These are phyloP conservation scores for Lymantria monacha DNA, from an alignment of 2,888 invertebrate genomes.

Conservation along the genomic window DNA sequence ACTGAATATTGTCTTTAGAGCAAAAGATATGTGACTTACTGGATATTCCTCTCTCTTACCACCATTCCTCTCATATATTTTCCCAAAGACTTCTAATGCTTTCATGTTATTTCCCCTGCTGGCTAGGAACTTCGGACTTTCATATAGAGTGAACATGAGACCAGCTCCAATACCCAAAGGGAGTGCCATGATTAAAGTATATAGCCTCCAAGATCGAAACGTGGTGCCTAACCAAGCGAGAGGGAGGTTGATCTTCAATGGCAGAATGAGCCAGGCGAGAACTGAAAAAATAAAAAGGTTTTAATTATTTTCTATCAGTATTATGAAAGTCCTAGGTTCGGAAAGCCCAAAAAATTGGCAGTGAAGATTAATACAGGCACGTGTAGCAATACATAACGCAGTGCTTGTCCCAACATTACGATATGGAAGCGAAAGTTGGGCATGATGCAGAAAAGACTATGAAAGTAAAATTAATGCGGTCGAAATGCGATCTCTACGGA, in stretches of 20 bases:
- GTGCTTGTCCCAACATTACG: too few species aligned
- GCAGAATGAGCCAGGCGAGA: slow-evolving; percentile 85
- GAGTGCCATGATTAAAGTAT: slow-evolving; percentile 69
- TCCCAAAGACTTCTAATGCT: slow-evolving; percentile 69
- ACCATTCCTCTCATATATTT: slow-evolving; percentile 46
- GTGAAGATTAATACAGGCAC: too few species aligned
- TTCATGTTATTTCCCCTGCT: slow-evolving; percentile 80
- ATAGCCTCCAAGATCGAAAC: slow-evolving; percentile 87
- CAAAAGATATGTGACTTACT: slow-evolving; percentile 37
- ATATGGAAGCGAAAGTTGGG: too few species aligned
- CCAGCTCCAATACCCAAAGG: slow-evolving; percentile 74
- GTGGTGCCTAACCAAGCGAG: slow-evolving; percentile 64
- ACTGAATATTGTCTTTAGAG: too few species aligned
- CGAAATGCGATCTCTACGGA: too few species aligned
- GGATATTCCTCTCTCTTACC: slow-evolving; percentile 43
- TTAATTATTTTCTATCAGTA: too few species aligned
- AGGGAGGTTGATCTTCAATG: slow-evolving; percentile 63
- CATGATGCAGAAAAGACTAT: too few species aligned
- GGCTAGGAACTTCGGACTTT: slow-evolving; percentile 88
- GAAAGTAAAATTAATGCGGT: too few species aligned
- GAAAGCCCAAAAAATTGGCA: too few species aligned
- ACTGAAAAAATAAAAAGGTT: slow-evolving; percentile 54
- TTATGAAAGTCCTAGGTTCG: too few species aligned
- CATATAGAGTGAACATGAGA: slow-evolving; percentile 82
- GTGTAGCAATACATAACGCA: too few species aligned